phyloP scores from a whole-genome alignment of 2,888 invertebrate genomes.

The Parnassius apollo region DNA sequence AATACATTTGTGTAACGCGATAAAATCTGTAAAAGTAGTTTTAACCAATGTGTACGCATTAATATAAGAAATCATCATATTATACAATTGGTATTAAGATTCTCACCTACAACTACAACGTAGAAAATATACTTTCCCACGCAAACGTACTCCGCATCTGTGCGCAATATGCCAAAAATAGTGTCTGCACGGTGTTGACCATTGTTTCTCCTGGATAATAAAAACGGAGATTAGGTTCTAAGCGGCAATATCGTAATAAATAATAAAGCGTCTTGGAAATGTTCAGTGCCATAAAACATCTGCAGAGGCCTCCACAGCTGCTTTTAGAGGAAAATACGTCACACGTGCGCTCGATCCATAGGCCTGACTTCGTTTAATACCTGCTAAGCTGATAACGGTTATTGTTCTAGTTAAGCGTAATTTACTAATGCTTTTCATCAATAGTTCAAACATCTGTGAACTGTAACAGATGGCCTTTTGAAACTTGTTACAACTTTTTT shows the following conservation, averaged over 20 bases:
- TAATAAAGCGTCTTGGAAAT: constrained; percentile 77
- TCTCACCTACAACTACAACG: background rate
- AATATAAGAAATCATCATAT: no score
- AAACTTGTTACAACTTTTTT: constrained; percentile 34
- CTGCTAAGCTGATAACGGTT: constrained; percentile 54
- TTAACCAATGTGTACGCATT: no score
- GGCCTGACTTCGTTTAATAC: constrained; percentile 46
- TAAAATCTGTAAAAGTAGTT: no score
- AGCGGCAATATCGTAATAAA: constrained; percentile 79
- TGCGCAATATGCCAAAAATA: constrained; percentile 71
- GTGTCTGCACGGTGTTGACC: constrained; percentile 63
- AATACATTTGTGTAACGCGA: no score
- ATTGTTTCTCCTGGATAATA: constrained; percentile 75
- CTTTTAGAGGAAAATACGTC: constrained; percentile 73
- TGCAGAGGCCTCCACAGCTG: constrained; percentile 75
- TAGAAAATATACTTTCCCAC: constrained; percentile 56
- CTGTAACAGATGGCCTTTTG: constrained; percentile 36
- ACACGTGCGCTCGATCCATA: constrained; percentile 69
- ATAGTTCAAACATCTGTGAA: constrained; percentile 53
- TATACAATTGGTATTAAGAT: no score
- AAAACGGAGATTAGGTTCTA: constrained; percentile 77
- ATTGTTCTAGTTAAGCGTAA: constrained; percentile 37
- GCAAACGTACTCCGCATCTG: constrained; percentile 61
- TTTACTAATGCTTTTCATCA: constrained; percentile 35
- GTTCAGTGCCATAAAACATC: constrained; percentile 78